Evolutionary conservation across 2,797 vertebrate species (phyloP), one percentile per base, ranked within the genome.

Genomic region (Ambastaia sidthimunki): DNA sequence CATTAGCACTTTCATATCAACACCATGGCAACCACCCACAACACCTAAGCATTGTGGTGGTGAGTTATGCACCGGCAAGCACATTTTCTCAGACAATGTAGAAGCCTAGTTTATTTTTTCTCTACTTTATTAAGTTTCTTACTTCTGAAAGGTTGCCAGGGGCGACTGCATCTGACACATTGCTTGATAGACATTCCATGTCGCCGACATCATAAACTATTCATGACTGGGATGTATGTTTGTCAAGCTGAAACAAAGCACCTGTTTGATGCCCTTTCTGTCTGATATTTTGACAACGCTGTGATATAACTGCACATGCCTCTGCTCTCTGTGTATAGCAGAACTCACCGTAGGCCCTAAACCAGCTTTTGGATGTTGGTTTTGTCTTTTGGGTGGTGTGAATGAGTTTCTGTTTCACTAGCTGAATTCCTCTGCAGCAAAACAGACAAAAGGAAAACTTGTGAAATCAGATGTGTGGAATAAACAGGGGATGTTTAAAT

Each of bases 251-350:
- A 91, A 88, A 81, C 83, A 80, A 82, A 89, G 81, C 92, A 93
- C 91, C 91, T 91, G 89, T 34, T n/a, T 47, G 21, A 86, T 85
- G 80, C 81, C 82, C 83, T 86, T 65, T 54, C 83, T 84, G 86
- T 74, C 47, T 72, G 77, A 84, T 59, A 19, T 88, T 89, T 91
- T 41, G 89, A 92, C 89, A 89, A 91, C 92, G 91, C 91, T 85
- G 88, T n/a, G n/a, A n/a, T n/a, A n/a, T n/a, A 90, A 90, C 41
- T 55, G 87, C 89, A 34, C 31, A 34, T 34, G 31, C 4, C 31
- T 85, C 37, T 79, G 62, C 72, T 74, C 70, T 81, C 76, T 71
- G 19, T 71, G 37, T 55, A 37, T 21, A 21, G 47, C 31, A 34
- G 31, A 34, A 34, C 31, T 34, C 47, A 18, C 13, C 2, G 48